Conservation (phyloP, 2,888 invertebrate genomes). For the Horisme vitalbata region DNA sequence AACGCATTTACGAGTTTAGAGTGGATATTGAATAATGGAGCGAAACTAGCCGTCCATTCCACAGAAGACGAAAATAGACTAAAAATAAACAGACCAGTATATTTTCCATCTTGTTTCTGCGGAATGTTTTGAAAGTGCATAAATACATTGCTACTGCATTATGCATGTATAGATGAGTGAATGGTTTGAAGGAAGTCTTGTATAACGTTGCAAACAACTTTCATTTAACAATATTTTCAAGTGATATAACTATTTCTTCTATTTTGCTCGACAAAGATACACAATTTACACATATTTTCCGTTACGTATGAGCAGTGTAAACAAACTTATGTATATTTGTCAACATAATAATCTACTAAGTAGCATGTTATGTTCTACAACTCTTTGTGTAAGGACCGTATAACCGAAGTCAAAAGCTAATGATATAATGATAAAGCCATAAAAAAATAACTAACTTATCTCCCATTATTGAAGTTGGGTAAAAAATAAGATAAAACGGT, state of each 20-base stretch:
- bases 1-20: neutral
- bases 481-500: conserved; percentile 2
- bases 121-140: conserved; percentile 14
- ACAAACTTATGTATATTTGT: too few relatives aligned
- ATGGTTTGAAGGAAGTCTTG: neutral
- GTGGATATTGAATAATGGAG: conserved; percentile 3
- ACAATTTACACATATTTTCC: too few relatives aligned
- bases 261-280: too few relatives aligned
- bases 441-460: too few relatives aligned
- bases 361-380: too few relatives aligned
- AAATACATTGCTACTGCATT: conserved; percentile 2
- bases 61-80: conserved; percentile 11
- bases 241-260: too few relatives aligned
- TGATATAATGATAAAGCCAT: too few relatives aligned
- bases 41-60: conserved; percentile 2
- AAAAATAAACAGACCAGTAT: conserved; percentile 21
- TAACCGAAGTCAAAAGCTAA: too few relatives aligned
- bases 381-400: too few relatives aligned
- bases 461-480: too few relatives aligned
- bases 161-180: conserved; percentile 3
- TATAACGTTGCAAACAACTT: conserved; percentile 1
- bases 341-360: too few relatives aligned
- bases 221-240: neutral
- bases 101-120: neutral
- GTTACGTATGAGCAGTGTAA: too few relatives aligned